Conservation (phyloP, 2,797 vertebrate genomes). For the Falco berigora region DNA sequence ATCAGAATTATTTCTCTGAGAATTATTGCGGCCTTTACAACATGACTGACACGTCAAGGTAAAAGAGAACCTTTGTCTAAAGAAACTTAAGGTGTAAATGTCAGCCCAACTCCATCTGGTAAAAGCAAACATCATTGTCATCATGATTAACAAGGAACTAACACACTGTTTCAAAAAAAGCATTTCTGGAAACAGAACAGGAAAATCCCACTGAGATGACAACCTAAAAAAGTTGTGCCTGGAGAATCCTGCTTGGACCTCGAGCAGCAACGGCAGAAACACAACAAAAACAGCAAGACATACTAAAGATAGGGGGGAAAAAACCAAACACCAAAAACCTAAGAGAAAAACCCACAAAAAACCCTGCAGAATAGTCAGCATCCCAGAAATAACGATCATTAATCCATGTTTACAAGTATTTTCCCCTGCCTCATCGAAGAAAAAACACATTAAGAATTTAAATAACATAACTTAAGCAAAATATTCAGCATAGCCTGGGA, state of each 20-base stretch:
- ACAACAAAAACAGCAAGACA: not conserved
- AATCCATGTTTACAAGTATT: not conserved
- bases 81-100: not conserved
- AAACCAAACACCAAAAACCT: accelerated
- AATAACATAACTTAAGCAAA: not conserved
- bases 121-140: not conserved
- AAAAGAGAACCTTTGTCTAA: not conserved
- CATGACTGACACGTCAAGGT: not conserved
- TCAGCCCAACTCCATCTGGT: not conserved
- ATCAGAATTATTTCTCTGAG: not conserved
- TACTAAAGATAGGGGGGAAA: not conserved
- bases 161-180: not conserved
- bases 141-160: not conserved
- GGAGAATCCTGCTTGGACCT: not conserved
- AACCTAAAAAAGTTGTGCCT: not conserved
- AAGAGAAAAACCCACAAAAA: accelerated
- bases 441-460: not conserved
- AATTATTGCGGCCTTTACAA: not conserved
- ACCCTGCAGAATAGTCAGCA: not conserved
- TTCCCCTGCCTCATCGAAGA: not conserved
- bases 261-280: not conserved
- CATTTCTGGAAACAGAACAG: not conserved
- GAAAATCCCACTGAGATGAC: not conserved
- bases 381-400: not conserved
- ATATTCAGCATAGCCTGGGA: not conserved